These are phyloP conservation scores for Scrobipalpa atriplicella DNA, from an alignment of 2,888 invertebrate genomes.

Conservation along the genomic window DNA sequence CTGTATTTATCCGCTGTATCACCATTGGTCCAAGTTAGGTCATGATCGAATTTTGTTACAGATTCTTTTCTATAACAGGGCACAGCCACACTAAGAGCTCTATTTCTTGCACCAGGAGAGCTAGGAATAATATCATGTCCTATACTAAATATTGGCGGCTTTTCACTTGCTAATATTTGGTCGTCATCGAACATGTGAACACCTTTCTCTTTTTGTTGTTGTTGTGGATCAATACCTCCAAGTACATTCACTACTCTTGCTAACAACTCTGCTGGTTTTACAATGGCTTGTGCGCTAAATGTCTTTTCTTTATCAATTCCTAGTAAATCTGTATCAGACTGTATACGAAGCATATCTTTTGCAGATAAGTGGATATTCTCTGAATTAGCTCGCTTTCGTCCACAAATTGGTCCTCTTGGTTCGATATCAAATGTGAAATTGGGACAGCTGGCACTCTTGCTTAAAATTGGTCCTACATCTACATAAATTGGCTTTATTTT, in stretches of 20 bases:
- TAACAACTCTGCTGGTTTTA: constrained; percentile 89
- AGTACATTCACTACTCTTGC: constrained; percentile 90
- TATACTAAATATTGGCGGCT: constrained; percentile 81
- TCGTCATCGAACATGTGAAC: constrained; percentile 88
- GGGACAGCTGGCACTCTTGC: constrained; percentile 87
- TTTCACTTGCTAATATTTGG: constrained; percentile 88
- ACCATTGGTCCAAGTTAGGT: constrained; percentile 87
- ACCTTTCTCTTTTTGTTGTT: constrained; percentile 76
- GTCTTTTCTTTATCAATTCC: constrained; percentile 91
- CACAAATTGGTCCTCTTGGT: constrained; percentile 72
- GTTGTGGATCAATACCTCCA: constrained; percentile 82
- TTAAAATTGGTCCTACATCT: constrained; percentile 74
- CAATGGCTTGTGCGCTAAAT: constrained; percentile 86
- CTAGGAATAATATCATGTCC: constrained; percentile 68
- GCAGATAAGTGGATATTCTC: constrained; percentile 81
- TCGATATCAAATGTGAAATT: constrained; percentile 86
- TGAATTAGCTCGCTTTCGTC: constrained; percentile 85
- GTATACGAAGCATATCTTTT: constrained; percentile 83
- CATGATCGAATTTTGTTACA: constrained; percentile 70
- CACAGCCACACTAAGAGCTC: constrained; percentile 85
- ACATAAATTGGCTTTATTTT: constrained; percentile 94
- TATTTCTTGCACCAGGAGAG: constrained; percentile 73
- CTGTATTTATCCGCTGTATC: constrained; percentile 83
- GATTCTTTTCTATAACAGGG: constrained; percentile 73
- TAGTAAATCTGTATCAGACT: constrained; percentile 90